phyloP scores from a whole-genome alignment of 2,888 invertebrate species.

The Habrosyne pyritoides region DNA sequence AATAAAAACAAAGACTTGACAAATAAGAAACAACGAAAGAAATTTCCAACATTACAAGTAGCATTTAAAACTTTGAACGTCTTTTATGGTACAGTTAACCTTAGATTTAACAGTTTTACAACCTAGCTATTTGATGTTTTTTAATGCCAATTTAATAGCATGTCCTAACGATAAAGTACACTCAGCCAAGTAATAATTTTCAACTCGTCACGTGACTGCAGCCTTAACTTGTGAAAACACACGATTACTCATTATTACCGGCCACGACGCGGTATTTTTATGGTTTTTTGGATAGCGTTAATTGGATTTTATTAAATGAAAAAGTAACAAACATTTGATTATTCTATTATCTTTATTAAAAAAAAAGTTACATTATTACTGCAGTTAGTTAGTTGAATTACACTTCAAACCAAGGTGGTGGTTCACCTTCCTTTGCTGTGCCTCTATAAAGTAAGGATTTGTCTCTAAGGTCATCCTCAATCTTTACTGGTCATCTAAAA shows the following conservation, averaged over 20 bases:
- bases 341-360: constrained; percentile 34
- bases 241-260: constrained; percentile 12
- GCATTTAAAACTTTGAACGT: neutral
- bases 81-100: neutral
- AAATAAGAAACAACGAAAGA: too few species aligned
- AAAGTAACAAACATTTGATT: too few species aligned
- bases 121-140: neutral
- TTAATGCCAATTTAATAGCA: constrained; percentile 6
- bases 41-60: too few species aligned
- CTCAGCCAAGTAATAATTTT: neutral
- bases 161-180: constrained; percentile 4
- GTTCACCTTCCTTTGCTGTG: constrained; percentile 84
- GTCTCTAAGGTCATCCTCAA: constrained; percentile 89
- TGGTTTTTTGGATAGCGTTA: neutral
- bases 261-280: neutral
- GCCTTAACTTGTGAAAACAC: constrained; percentile 23
- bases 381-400: too few species aligned
- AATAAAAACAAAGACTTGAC: too few species aligned
- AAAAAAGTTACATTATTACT: too few species aligned
- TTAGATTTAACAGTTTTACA: neutral
- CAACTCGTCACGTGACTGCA: constrained; percentile 17
- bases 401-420: constrained; percentile 86
- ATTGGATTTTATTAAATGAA: too few species aligned
- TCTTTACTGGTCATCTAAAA: constrained; percentile 87
- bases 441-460: constrained; percentile 91